Conservation (phyloP, 2,888 invertebrate species). For the Scaptomyza parva region DNA sequence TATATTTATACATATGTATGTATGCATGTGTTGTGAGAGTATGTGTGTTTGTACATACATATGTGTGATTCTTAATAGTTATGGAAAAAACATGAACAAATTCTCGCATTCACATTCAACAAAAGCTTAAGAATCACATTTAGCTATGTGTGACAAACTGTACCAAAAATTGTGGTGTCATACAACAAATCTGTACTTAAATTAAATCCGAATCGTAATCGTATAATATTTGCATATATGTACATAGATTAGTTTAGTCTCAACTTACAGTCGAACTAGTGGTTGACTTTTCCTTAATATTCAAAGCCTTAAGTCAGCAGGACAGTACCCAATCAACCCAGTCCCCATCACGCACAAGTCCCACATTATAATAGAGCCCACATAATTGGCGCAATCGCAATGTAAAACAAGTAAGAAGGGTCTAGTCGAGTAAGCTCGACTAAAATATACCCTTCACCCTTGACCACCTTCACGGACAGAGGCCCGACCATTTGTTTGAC, state of each 20-base stretch:
- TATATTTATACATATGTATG: conserved; percentile 14
- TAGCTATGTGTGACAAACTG: conserved; percentile 58
- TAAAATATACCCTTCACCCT: no score
- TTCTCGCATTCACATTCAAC: conserved; percentile 49
- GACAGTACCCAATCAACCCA: conserved; percentile 30
- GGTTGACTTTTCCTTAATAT: conserved; percentile 55
- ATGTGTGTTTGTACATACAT: no score
- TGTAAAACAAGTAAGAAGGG: no score
- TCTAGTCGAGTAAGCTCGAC: no score
- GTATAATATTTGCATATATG: no score
- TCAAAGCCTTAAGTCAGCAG: conserved; percentile 30
- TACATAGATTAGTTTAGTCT: not conserved
- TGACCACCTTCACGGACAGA: no score
- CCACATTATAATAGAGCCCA: conserved; percentile 55
- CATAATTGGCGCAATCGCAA: conserved; percentile 68
- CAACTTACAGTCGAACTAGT: no score
- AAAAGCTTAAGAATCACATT: conserved; percentile 65
- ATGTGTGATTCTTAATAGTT: conserved; percentile 62
- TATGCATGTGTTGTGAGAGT: conserved; percentile 29
- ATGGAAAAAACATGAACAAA: conserved; percentile 76
- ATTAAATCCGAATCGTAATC: not conserved
- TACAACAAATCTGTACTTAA: conserved; percentile 1
- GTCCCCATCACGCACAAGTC: conserved; percentile 29
- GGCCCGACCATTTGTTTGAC: no score
- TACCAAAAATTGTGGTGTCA: conserved; percentile 49